These are phyloP conservation scores for Tetanocera ferruginea DNA, from an alignment of 2,888 invertebrate species.

Conservation along the genomic window DNA sequence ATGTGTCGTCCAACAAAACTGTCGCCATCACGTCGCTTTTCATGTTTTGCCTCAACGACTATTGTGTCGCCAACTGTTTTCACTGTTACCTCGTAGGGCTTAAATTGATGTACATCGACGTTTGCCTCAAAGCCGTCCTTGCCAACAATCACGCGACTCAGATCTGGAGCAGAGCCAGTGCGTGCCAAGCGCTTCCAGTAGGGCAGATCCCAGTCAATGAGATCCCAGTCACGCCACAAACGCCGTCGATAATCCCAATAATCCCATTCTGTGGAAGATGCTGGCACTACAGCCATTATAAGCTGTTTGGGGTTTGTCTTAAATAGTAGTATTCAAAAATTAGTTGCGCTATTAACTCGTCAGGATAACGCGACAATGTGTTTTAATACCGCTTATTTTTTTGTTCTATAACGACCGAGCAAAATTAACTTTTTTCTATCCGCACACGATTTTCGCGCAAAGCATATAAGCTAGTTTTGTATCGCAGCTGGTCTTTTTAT, in stretches of 20 bases:
- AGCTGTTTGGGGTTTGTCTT: background rate
- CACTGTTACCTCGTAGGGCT: slow-evolving; percentile 77
- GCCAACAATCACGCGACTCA: slow-evolving; percentile 70
- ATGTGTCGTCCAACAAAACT: slow-evolving; percentile 86
- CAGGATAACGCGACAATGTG: background rate
- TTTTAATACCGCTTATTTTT: background rate
- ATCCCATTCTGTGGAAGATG: slow-evolving; percentile 64
- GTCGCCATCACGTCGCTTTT: slow-evolving; percentile 78
- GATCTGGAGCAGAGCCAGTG: slow-evolving; percentile 67
- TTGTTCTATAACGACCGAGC: slow-evolving; percentile 5
- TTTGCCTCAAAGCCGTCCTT: slow-evolving; percentile 79
- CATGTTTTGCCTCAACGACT: slow-evolving; percentile 77
- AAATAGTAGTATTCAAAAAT: slow-evolving; percentile 30
- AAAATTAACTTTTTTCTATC: slow-evolving; percentile 51
- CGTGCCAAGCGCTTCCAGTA: slow-evolving; percentile 66
- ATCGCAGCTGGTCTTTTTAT: slow-evolving; percentile 62
- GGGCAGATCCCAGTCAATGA: slow-evolving; percentile 65
- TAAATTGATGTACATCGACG: slow-evolving; percentile 78
- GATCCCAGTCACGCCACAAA: slow-evolving; percentile 67
- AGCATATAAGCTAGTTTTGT: slow-evolving; percentile 65
- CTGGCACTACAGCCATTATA: slow-evolving; percentile 64
- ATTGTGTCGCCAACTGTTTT: slow-evolving; percentile 76
- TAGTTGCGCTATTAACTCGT: background rate
- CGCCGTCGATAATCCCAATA: slow-evolving; percentile 68
- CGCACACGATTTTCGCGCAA: slow-evolving; percentile 62